A percentile compares a stretch with the other conserved stretches of the same genome.
These are phyloP conservation scores for Thunnus thynnus DNA, from an alignment of 2,113 vertebrate genomes.

Conservation along the genomic window DNA sequence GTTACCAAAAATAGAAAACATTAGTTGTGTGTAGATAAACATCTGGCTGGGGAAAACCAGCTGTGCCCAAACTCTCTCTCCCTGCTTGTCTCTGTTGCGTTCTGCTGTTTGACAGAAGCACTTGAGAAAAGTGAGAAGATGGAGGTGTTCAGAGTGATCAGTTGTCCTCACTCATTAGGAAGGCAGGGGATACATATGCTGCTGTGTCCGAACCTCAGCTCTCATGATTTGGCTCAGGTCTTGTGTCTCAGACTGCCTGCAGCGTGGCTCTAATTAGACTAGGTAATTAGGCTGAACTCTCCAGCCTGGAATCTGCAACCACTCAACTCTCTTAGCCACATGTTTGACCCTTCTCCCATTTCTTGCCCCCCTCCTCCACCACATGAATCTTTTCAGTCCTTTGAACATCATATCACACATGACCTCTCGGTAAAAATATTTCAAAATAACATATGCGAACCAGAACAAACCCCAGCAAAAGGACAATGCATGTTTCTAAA, in stretches of 20 bases:
- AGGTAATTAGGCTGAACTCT: conserved; percentile 64
- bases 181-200: conserved; percentile 12
- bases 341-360: conserved; percentile 47
- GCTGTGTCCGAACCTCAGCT: conserved; percentile 42
- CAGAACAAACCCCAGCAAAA: conserved; percentile 23
- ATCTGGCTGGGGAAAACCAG: neutral
- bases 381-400: conserved; percentile 46
- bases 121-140: conserved; percentile 45
- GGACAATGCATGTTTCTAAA: conserved; percentile 8
- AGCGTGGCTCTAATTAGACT: conserved; percentile 66
- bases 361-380: conserved; percentile 11
- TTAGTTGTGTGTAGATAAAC: neutral
- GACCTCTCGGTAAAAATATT: conserved; percentile 35
- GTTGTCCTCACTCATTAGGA: conserved; percentile 51
- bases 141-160: conserved; percentile 28
- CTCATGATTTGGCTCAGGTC: conserved; percentile 63
- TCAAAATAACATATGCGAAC: conserved; percentile 27
- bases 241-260: conserved; percentile 61
- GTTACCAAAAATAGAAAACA: neutral
- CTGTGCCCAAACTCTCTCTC: neutral
- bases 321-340: conserved; percentile 54
- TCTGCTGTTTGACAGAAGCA: conserved; percentile 51
- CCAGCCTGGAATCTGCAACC: conserved; percentile 56
- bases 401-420: conserved; percentile 27
- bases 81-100: neutral